Conservation (phyloP, 2,888 invertebrate species). For the Zootermopsis nevadensis region DNA sequence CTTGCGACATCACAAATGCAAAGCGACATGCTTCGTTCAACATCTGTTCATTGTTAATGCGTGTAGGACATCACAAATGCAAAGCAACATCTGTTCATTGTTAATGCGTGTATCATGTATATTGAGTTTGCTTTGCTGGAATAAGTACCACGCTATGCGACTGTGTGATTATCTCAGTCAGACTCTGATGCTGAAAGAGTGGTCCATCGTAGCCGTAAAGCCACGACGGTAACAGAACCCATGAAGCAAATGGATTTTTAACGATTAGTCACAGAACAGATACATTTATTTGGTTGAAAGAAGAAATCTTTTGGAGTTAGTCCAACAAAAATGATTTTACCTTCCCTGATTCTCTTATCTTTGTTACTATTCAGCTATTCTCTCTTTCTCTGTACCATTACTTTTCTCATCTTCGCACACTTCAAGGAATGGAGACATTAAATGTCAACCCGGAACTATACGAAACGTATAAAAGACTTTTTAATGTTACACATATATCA, state of each 20-base stretch:
- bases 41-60: too few species aligned
- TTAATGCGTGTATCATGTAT: too few species aligned
- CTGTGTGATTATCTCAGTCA: too few species aligned
- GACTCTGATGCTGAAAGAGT: too few species aligned
- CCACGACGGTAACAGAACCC: neutral
- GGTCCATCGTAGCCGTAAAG: neutral
- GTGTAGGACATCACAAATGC: too few species aligned
- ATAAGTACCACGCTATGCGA: too few species aligned
- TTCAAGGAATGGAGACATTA: slow-evolving; percentile 35
- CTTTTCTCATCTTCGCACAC: neutral
- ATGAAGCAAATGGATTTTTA: slow-evolving; percentile 38
- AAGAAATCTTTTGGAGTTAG: slow-evolving; percentile 29
- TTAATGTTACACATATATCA: slow-evolving; percentile 33
- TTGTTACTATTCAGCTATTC: neutral
- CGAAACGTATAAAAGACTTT: neutral
- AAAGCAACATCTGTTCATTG: too few species aligned
- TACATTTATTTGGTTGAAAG: slow-evolving; percentile 20
- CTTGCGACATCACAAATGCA: too few species aligned
- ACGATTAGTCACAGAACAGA: slow-evolving; percentile 17
- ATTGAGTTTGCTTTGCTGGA: too few species aligned
- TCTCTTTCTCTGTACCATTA: neutral
- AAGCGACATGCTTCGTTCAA: too few species aligned
- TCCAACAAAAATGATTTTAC: slow-evolving; percentile 29
- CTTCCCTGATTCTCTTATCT: neutral
- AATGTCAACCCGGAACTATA: slow-evolving; percentile 3